Evolutionary conservation across 1,140 invertebrate species (phyloP).

Genomic region (Manduca sexta): DNA sequence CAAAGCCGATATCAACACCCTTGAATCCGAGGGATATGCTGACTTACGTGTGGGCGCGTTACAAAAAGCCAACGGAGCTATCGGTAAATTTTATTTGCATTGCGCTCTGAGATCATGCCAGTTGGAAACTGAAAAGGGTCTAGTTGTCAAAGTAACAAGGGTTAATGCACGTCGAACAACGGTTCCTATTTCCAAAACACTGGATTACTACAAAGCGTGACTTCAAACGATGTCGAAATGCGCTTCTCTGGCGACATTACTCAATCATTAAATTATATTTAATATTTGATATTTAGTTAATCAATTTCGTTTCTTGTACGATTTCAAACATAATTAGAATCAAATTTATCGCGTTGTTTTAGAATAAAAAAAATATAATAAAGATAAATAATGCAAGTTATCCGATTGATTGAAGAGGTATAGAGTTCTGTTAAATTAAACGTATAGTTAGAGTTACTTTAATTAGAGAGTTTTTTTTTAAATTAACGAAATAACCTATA

Average conservation of each 20-base stretch:
- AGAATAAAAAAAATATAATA: no score
- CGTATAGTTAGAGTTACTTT: no score
- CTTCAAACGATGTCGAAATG: constrained; percentile 29
- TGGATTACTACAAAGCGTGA: constrained; percentile 41
- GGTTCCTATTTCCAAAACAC: constrained; percentile 40
- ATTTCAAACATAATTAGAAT: no score
- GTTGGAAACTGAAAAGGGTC: constrained; percentile 46
- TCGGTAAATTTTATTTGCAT: constrained; percentile 36
- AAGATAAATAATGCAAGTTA: no score
- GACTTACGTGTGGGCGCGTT: constrained; percentile 8
- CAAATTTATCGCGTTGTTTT: no score
- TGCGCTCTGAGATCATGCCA: constrained; percentile 26
- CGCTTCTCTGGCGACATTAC: constrained; percentile 13
- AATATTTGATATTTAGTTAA: no score
- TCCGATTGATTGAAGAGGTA: no score
- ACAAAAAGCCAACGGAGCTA: constrained; percentile 13
- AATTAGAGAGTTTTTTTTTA: no score
- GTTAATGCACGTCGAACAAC: constrained; percentile 32
- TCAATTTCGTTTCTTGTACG: no score
- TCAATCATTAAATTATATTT: constrained; percentile 1
- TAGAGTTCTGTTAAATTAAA: no score
- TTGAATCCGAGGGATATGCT: constrained; percentile 7
- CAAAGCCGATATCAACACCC: constrained; percentile 4
- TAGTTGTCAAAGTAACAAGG: constrained; percentile 48
- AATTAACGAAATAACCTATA: no score